Conservation (phyloP, 2,113 vertebrate genomes). For the Microtus montanus region DNA sequence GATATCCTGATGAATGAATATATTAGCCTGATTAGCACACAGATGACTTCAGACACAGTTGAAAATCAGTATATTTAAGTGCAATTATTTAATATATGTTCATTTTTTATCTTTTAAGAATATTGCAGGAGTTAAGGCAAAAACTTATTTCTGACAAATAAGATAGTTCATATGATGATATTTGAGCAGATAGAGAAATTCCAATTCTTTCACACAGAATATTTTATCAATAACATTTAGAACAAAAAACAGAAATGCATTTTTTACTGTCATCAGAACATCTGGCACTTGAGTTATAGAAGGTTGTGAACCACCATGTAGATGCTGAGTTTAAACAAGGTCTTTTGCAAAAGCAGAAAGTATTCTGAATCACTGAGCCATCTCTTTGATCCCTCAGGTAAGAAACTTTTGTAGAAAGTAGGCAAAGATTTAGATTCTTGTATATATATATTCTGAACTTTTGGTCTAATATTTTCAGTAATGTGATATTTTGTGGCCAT, state of each 20-base stretch:
- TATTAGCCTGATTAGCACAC: neutral
- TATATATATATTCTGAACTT: neutral
- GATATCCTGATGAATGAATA: neutral
- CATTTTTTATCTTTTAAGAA: slow-evolving; percentile 8
- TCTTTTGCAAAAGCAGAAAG: too few relatives aligned
- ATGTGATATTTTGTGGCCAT: fast-evolving
- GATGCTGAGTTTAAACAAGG: too few relatives aligned
- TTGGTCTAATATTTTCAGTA: neutral
- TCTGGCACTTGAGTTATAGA: neutral
- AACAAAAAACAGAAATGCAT: too few relatives aligned
- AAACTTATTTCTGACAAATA: neutral
- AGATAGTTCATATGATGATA: too few relatives aligned
- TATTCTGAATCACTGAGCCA: neutral
- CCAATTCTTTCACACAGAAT: too few relatives aligned
- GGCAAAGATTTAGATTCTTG: neutral
- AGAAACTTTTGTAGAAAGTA: neutral
- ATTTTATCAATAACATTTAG: too few relatives aligned
- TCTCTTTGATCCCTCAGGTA: neutral
- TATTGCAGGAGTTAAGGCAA: neutral
- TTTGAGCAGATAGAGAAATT: too few relatives aligned
- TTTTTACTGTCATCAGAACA: neutral
- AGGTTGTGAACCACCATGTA: neutral
- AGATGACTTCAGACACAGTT: neutral
- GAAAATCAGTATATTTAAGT: neutral
- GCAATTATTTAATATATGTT: slow-evolving; percentile 18